phyloP scores from a whole-genome alignment of 2,113 vertebrate genomes.

The Grammomys surdaster region DNA sequence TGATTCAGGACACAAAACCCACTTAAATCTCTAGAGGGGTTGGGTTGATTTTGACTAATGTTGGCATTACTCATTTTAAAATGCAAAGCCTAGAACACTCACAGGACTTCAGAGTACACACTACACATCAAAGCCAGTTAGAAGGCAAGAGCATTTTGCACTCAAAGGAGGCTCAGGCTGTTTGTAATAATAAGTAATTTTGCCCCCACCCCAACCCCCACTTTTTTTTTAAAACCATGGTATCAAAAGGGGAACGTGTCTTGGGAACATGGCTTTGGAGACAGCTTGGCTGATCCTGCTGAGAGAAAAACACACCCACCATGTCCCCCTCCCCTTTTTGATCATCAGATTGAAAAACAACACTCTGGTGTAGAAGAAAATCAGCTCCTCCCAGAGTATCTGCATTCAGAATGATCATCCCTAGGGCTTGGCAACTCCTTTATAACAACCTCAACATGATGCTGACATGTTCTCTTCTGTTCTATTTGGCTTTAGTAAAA shows the following conservation, averaged over 20 bases:
- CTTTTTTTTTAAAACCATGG: background rate
- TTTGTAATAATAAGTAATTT: background rate
- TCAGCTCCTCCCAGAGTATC: background rate
- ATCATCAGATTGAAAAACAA: slow-evolving; percentile 54
- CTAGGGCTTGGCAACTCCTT: background rate
- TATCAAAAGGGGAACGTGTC: slow-evolving; percentile 27
- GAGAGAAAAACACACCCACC: slow-evolving; percentile 47
- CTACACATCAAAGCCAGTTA: background rate
- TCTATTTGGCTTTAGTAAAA: background rate
- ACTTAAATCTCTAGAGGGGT: slow-evolving; percentile 1
- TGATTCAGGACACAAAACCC: slow-evolving; percentile 20
- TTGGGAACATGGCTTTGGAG: slow-evolving; percentile 20
- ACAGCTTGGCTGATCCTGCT: slow-evolving; percentile 45
- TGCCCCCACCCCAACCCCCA: background rate
- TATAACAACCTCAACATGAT: background rate
- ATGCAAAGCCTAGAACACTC: background rate
- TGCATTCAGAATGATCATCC: background rate
- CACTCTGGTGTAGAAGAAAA: background rate
- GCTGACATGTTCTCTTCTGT: background rate
- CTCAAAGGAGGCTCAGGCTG: background rate
- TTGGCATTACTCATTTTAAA: slow-evolving; percentile 56
- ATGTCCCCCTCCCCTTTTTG: background rate
- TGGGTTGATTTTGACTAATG: slow-evolving; percentile 64
- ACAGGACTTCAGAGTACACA: background rate
- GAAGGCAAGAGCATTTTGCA: background rate